Base-by-base conservation (phyloP, 2,113 vertebrate species). In the Chaetorhynchus papuensis region DNA sequence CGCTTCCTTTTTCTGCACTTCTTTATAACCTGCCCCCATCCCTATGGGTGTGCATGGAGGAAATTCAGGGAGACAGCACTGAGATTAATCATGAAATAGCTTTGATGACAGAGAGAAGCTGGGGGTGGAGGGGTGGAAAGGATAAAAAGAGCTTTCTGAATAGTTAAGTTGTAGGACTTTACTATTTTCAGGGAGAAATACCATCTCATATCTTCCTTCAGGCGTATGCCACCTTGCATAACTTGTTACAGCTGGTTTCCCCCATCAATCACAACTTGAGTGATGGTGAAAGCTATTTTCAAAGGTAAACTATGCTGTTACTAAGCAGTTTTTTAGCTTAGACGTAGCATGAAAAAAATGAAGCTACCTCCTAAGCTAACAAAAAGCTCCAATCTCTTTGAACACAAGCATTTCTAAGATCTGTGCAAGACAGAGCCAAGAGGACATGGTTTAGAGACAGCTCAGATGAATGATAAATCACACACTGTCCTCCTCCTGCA, bases 101-200 rank as follows among this genome's bases (percentile, higher is more conserved):
- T 94, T 89, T 95, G 80, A 93, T 94, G 89, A 94, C 64, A 83
- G 45, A 94, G 63, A 92, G 47, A 96, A 87, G 78, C 70, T 80
- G 78, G 41, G 50, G 78, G 93, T 82, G 81, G 72, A 83, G 8
- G 50, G 47, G 21, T 82, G 15, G 89, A 87, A 89, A 68, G 42
- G 50, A 94, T 91, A 72, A 82, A 82, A 96, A 94, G 72, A 83
- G 83, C 75, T 94, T 93, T 69, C 50, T 71, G 69, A 22, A 30
- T 64, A 87, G n/a, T 71, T 91, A 84, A 87, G 83, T 18, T 18
- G 8, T 50, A 90, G 76, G 47, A 86, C 56, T 77, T 70, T 60
- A 87, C 70, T 78, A 86, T 82, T 94, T 95, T 88, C 52, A 83
- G 63, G 44, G 42, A 91, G 42, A 86, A 94, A 80, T 28, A 60